Evolutionary conservation across 35 echinoderm and acorn worm genomes (phyloP).

Genomic region (Heliocidaris erythrogramma): DNA sequence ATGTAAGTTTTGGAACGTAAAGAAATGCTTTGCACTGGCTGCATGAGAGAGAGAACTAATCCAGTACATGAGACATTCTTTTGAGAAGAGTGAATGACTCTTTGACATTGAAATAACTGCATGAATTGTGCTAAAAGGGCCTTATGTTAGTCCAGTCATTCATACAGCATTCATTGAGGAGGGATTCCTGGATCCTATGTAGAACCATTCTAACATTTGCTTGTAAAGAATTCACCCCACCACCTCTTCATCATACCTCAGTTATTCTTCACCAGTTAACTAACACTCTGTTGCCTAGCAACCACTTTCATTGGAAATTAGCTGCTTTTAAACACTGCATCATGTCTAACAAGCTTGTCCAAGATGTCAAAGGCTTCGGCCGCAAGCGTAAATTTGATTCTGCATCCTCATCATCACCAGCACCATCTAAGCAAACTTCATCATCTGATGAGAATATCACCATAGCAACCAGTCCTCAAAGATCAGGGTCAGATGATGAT

Average conservation of each 20-base stretch:
- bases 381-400: slow-evolving; percentile 33
- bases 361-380: slow-evolving; percentile 22
- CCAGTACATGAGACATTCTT: background rate
- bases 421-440: background rate
- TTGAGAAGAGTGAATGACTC: slow-evolving; percentile 1
- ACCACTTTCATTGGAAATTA: background rate
- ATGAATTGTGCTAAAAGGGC: background rate
- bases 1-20: slow-evolving; percentile 70
- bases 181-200: background rate
- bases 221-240: background rate
- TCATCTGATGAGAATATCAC: background rate
- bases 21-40: slow-evolving; percentile 38
- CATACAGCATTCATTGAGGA: background rate
- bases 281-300: slow-evolving; percentile 38
- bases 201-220: slow-evolving; percentile 30
- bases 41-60: slow-evolving; percentile 29
- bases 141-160: slow-evolving; percentile 16
- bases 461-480: slow-evolving; percentile 23
- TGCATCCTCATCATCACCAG: background rate
- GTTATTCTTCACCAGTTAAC: slow-evolving; percentile 4
- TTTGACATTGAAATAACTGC: slow-evolving; percentile 20
- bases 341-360: slow-evolving; percentile 35
- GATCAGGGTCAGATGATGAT: slow-evolving; percentile 18
- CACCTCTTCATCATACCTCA: background rate
- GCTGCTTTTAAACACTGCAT: slow-evolving; percentile 17